phyloP scores from a whole-genome alignment of 64 coral and sea anemone genomes.

The Hydrozoanthus tunicans region DNA sequence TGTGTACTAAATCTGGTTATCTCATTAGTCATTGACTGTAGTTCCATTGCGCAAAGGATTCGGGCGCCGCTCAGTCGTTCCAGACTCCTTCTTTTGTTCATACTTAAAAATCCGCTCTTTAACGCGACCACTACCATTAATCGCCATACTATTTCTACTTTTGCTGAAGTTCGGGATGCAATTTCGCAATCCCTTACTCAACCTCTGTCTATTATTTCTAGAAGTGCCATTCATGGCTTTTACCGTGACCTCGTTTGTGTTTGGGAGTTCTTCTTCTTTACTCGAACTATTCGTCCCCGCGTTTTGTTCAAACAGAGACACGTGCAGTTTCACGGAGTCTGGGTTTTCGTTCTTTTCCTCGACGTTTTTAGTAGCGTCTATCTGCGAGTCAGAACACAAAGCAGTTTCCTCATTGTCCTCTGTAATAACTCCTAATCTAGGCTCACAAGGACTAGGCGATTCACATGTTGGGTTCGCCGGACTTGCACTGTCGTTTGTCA shows the following conservation, averaged over 20 bases:
- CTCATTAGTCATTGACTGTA: not conserved
- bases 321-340: not conserved
- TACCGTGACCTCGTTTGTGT: not conserved
- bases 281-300: not conserved
- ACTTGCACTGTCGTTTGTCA: not conserved
- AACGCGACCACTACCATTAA: constrained; percentile 6
- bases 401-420: constrained; percentile 20
- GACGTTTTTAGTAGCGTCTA: not conserved
- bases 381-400: not conserved
- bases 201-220: not conserved
- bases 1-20: not conserved
- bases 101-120: constrained; percentile 4
- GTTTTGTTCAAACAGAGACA: not conserved
- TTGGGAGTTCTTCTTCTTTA: not conserved
- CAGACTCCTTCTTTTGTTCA: constrained; percentile 17
- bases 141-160: not conserved
- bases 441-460: not conserved
- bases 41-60: not conserved
- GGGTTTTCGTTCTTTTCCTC: not conserved
- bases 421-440: not conserved
- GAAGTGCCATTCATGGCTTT: not conserved
- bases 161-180: constrained; percentile 13
- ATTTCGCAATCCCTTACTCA: not conserved
- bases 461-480: not conserved
- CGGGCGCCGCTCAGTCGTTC: not conserved